Percentiles rank a stretch among this genome's conserved stretches.
These are phyloP conservation scores for Sinonovacula constricta DNA, from an alignment of 1,140 invertebrate genomes.

Conservation along the genomic window DNA sequence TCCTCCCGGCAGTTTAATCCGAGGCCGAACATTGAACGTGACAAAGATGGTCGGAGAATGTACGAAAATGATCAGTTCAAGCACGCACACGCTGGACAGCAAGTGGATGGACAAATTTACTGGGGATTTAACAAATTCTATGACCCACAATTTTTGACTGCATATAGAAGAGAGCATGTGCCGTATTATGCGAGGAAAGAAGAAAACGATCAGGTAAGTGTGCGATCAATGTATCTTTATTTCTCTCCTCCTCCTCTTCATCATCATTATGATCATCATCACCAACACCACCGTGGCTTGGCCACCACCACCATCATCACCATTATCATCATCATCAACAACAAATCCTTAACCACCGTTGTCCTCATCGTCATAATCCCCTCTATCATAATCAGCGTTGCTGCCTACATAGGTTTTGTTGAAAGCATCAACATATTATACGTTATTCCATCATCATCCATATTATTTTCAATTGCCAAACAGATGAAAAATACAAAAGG, in stretches of 20 bases:
- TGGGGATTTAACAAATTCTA: conserved; percentile 48
- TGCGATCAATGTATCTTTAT: too few relatives aligned
- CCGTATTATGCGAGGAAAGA: conserved; percentile 13
- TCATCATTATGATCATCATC: not conserved
- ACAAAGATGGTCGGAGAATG: not conserved
- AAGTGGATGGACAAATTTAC: conserved; percentile 8
- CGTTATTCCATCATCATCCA: too few relatives aligned
- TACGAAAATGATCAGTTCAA: conserved; percentile 29
- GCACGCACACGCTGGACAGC: not conserved
- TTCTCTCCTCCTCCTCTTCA: too few relatives aligned
- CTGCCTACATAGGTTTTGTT: too few relatives aligned
- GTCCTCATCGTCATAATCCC: too few relatives aligned
- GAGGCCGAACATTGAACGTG: too few relatives aligned
- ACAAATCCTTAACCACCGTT: too few relatives aligned
- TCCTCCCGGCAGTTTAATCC: not conserved
- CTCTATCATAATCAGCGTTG: too few relatives aligned
- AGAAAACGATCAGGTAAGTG: conserved; percentile 29
- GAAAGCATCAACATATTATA: too few relatives aligned
- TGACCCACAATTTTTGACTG: conserved; percentile 23
- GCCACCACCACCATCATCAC: not conserved
- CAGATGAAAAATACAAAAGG: too few relatives aligned
- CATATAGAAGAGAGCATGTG: conserved; percentile 37
- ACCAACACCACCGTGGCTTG: not conserved
- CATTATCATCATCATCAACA: not conserved
- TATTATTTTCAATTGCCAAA: too few relatives aligned